Evolutionary conservation across 2,888 invertebrate genomes (phyloP).

Genomic region (Dione vanillae): DNA sequence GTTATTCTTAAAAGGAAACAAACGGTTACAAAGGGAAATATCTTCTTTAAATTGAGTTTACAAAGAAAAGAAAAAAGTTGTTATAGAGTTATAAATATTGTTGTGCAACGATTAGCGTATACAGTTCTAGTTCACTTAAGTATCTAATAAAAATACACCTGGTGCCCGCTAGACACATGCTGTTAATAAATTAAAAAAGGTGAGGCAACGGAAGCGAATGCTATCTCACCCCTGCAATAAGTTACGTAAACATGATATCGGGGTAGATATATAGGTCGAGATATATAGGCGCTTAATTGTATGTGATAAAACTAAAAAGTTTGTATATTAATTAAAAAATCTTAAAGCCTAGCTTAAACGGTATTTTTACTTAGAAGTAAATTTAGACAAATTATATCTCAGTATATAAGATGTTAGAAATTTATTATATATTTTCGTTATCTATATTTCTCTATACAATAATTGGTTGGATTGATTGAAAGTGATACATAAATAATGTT

Average conservation of each 20-base stretch:
- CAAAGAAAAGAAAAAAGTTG: not conserved
- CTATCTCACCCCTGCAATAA: constrained; percentile 39
- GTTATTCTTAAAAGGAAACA: too few species aligned
- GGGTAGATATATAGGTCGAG: constrained; percentile 41
- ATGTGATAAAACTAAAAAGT: constrained; percentile 22
- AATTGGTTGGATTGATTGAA: too few species aligned
- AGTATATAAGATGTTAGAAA: too few species aligned
- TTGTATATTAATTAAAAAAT: too few species aligned
- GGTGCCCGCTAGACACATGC: constrained; percentile 3
- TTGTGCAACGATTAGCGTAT: not conserved
- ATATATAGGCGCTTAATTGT: constrained; percentile 28
- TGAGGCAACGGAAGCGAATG: constrained; percentile 51
- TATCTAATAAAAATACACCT: constrained; percentile 22
- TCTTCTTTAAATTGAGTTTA: too few species aligned
- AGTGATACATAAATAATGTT: too few species aligned
- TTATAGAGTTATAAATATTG: not conserved
- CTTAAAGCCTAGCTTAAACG: too few species aligned
- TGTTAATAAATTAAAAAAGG: constrained; percentile 49
- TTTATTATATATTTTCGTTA: too few species aligned
- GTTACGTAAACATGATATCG: constrained; percentile 24
- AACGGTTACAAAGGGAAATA: too few species aligned
- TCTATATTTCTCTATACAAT: too few species aligned
- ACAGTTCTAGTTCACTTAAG: not conserved
- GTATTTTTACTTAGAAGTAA: too few species aligned
- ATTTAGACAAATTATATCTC: too few species aligned